A percentile compares a stretch with the other conserved stretches of the same genome.
phyloP scores from a whole-genome alignment of 2,113 vertebrate genomes.

The Sinocyclocheilus anshuiensis region DNA sequence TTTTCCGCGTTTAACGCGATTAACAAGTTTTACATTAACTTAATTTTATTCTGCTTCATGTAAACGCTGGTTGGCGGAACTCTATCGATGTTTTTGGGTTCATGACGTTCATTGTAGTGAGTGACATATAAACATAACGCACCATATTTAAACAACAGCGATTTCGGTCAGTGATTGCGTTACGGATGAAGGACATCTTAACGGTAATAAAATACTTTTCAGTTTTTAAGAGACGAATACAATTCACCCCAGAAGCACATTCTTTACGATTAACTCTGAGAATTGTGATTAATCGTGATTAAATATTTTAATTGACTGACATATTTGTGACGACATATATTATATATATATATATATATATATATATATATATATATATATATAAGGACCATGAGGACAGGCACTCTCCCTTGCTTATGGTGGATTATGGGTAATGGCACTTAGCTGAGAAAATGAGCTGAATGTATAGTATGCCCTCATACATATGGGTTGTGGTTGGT shows the following conservation, averaged over 20 bases:
- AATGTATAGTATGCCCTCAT: not conserved
- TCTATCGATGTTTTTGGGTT: not conserved
- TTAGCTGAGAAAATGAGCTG: conserved; percentile 33
- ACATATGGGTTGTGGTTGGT: not conserved
- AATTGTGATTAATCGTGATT: not conserved
- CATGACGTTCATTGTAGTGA: not conserved
- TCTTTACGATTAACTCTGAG: not conserved
- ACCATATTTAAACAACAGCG: not conserved
- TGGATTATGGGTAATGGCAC: conserved; percentile 25
- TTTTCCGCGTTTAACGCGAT: not conserved
- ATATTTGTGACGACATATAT: not conserved
- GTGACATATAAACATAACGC: not conserved
- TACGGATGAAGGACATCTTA: not conserved
- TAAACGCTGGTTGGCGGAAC: not conserved
- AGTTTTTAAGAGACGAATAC: not conserved
- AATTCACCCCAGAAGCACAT: not conserved
- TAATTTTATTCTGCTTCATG: not conserved
- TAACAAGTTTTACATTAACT: not conserved
- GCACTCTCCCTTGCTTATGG: conserved; percentile 23
- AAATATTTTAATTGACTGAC: not conserved
- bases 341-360: no score
- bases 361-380: no score
- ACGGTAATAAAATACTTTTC: not conserved
- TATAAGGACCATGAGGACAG: not conserved
- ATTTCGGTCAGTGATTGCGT: not conserved